Base-by-base conservation (phyloP, 2,888 invertebrate species). In the Drosophila paracracens region DNA sequence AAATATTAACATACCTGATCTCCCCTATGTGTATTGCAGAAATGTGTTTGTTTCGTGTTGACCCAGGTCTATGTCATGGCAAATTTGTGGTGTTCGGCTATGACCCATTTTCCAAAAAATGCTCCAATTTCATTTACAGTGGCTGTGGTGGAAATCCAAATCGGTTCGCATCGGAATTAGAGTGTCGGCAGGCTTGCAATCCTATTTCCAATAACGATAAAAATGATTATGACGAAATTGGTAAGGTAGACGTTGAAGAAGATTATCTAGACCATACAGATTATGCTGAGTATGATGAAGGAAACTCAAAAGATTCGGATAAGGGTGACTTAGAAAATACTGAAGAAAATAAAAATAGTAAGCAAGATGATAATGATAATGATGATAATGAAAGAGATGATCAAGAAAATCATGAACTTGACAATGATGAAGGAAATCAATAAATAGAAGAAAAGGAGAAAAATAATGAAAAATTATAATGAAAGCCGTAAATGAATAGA, bases 131-230 rank as follows among this genome's bases (percentile, higher is more conserved):
- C 21, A 6, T 1, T 0, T 87, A 87, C 16, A 51, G 71, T 27
- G 87, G 83, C 0, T 84, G 84, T 27, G 84, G 80, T 0, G 84
- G 84, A 1, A 84, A 86, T 62, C 71, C 84, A 2, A 84, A 84
- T 76, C 74, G 83, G 0, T 83, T 83, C 46, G 0, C 7, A 0
- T 29, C 33, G 4, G 40, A 58, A 7, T 1, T 7, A 0, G 38
- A 59, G 0, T 84, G 87, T 21, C 35, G 69, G 1, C 21, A 18
- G 0, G n/a, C 54, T 2, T 83, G 85, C 36, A 65, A 40, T 10
- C 35, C 51, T 21, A 1, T 0, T 0, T 18, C 11, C 18, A 27
- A 27, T 10, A 16, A 8, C 4, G 7, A 8, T 4, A 16, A 16
- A 25, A 33, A 33, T 11, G 27, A 53, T 16, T 25, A 21, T 13